These are phyloP conservation scores for Apostichopus californicus DNA, from an alignment of 35 echinoderm and acorn worm genomes.

Conservation along the genomic window DNA sequence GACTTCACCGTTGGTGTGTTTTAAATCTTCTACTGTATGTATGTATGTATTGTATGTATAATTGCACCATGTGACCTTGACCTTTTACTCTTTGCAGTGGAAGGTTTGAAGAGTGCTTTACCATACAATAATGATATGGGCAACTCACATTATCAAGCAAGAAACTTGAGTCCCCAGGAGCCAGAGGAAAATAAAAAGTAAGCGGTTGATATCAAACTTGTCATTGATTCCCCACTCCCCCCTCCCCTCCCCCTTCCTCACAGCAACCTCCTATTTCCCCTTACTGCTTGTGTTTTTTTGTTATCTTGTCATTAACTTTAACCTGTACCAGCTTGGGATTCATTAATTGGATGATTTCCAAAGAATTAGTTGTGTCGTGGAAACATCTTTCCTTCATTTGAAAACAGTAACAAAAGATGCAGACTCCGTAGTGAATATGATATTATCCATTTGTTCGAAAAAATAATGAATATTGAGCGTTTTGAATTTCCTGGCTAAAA, in stretches of 20 bases:
- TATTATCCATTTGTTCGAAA: too few relatives aligned
- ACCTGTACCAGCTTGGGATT: too few relatives aligned
- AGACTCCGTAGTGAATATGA: too few relatives aligned
- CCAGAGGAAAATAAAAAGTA: constrained; percentile 28
- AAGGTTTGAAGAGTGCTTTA: constrained; percentile 68
- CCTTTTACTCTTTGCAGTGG: constrained; percentile 54
- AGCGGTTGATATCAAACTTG: neutral
- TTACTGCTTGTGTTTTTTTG: neutral
- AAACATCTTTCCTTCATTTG: too few relatives aligned
- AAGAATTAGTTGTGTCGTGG: too few relatives aligned
- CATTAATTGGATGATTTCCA: too few relatives aligned
- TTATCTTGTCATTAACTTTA: too few relatives aligned
- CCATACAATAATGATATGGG: constrained; percentile 64
- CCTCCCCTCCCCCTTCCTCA: neutral
- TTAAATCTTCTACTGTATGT: too few relatives aligned
- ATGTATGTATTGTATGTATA: neutral
- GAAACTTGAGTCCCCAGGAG: constrained; percentile 60
- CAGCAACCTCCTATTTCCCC: neutral
- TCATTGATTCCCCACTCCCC: neutral
- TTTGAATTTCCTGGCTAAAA: too few relatives aligned
- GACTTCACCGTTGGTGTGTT: too few relatives aligned
- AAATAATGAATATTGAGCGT: too few relatives aligned
- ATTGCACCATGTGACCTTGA: neutral
- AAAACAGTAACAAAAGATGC: too few relatives aligned
- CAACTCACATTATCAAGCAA: constrained; percentile 67